Evolutionary conservation across 2,113 vertebrate species (phyloP).

Genomic region (Oryzias curvinotus): DNA sequence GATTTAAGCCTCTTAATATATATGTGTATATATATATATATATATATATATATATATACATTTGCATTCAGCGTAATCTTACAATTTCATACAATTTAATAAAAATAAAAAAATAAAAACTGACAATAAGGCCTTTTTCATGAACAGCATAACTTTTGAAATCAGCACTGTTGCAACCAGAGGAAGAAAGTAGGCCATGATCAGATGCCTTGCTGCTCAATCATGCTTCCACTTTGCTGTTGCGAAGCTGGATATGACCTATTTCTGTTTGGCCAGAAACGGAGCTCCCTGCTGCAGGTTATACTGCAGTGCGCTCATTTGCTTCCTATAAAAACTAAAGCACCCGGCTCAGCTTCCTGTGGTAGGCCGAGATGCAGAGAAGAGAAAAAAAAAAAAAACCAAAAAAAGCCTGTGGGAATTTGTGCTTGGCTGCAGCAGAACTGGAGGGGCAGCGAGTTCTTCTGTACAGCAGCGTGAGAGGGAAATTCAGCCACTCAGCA

Average conservation of each 20-base stretch:
- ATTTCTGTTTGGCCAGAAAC: constrained; percentile 54
- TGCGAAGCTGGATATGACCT: constrained; percentile 58
- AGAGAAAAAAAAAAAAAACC: not conserved
- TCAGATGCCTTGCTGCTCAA: constrained; percentile 38
- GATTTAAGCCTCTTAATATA: not conserved
- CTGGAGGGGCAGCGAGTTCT: constrained; percentile 19
- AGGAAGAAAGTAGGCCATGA: constrained; percentile 60
- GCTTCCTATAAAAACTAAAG: constrained; percentile 36
- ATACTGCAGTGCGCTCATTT: constrained; percentile 51
- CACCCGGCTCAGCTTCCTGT: constrained; percentile 25
- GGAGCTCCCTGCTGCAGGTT: constrained; percentile 63
- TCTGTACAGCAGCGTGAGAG: constrained; percentile 14
- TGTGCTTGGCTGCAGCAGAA: constrained; percentile 30
- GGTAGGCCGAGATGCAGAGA: constrained; percentile 14
- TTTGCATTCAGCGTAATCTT: not conserved
- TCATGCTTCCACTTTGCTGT: constrained; percentile 46
- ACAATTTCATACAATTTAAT: not conserved
- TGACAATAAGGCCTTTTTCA: constrained; percentile 7
- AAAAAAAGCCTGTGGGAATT: constrained; percentile 48
- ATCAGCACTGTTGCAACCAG: constrained; percentile 50
- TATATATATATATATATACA: no score
- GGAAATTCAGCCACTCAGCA: constrained; percentile 14
- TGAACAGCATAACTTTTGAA: constrained; percentile 33
- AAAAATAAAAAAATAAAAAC: constrained; percentile 12
- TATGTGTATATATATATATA: no score